phyloP scores from a whole-genome alignment of 2,888 invertebrate species.

The Ophraella communa region DNA sequence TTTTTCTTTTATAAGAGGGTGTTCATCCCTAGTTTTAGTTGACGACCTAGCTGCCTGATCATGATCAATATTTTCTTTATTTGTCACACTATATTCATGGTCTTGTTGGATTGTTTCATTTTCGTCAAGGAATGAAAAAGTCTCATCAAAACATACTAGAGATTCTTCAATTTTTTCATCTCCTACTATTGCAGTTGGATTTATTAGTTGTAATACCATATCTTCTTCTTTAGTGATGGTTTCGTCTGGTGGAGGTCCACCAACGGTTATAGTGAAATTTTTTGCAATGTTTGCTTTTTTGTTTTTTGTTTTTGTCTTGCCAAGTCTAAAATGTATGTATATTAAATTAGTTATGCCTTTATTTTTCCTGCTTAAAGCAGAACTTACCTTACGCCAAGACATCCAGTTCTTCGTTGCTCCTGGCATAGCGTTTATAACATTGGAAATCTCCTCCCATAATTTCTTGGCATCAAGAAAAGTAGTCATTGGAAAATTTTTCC shows the following conservation, averaged over 20 bases:
- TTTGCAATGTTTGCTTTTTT: no score
- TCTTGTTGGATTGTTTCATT: not conserved
- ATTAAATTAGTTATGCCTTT: not conserved
- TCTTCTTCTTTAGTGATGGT: no score
- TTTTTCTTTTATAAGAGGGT: no score
- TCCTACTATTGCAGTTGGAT: not conserved
- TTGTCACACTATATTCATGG: not conserved
- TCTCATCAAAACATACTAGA: not conserved
- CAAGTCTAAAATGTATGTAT: not conserved
- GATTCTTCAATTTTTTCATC: not conserved
- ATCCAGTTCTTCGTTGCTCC: constrained; percentile 5
- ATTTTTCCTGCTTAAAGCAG: not conserved
- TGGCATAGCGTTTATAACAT: constrained; percentile 1
- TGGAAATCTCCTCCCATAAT: constrained; percentile 1
- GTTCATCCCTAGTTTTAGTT: not conserved
- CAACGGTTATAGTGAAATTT: no score
- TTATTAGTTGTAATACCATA: not conserved
- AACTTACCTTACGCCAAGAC: constrained; percentile 4
- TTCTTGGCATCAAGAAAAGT: not conserved
- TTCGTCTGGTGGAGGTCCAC: no score
- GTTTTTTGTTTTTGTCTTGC: not conserved
- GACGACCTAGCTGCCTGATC: not conserved
- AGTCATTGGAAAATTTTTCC: not conserved
- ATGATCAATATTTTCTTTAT: not conserved
- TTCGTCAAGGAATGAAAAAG: not conserved